Conservation (phyloP, 2,888 invertebrate genomes). For the Andrena bicolor region DNA sequence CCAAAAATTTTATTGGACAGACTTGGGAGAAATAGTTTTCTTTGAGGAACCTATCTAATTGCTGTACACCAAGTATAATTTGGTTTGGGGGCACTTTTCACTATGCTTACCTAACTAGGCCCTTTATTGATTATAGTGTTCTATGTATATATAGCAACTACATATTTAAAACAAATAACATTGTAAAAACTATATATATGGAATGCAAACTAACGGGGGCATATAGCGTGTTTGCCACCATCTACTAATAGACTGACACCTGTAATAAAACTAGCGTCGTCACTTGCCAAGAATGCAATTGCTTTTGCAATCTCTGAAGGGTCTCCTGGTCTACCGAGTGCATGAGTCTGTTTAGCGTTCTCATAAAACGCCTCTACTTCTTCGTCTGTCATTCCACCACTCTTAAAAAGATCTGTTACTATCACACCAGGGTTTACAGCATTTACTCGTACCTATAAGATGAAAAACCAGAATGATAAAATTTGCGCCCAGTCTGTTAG, state of each 20-base stretch:
- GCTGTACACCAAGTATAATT: no score
- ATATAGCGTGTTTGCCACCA: constrained; percentile 97
- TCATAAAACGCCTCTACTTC: constrained; percentile 94
- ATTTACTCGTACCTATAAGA: no score
- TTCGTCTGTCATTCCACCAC: constrained; percentile 93
- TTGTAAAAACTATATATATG: background rate
- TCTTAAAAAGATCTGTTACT: no score
- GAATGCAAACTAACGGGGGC: constrained; percentile 90
- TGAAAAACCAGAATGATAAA: no score
- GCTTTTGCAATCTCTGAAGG: constrained; percentile 95
- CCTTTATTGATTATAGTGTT: no score
- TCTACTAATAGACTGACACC: constrained; percentile 96
- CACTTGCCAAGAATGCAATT: constrained; percentile 96
- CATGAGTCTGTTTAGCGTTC: constrained; percentile 94
- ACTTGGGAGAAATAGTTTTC: no score
- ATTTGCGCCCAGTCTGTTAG: no score
- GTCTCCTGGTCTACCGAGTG: constrained; percentile 94
- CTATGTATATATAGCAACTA: background rate
- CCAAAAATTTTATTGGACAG: no score
- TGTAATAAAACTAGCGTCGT: constrained; percentile 95
- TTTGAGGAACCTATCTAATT: no score
- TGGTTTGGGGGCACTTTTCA: no score
- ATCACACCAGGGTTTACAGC: no score
- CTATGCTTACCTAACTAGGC: no score
- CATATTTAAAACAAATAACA: background rate